Conservation (phyloP, 2,888 invertebrate genomes). For the Antheraea yamamai region DNA sequence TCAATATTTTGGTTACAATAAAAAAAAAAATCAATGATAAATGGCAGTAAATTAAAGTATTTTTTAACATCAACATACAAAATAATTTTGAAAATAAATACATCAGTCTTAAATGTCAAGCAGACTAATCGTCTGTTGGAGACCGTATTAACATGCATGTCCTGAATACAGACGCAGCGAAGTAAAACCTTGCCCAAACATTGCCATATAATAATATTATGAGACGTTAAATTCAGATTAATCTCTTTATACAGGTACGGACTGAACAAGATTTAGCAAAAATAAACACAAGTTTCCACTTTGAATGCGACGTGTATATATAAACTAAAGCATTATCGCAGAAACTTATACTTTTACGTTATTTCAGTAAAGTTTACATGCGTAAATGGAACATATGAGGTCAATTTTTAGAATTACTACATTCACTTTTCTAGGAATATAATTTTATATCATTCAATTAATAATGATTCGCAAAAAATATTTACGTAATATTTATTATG, state of each 20-base stretch:
- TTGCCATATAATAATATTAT: constrained; percentile 17
- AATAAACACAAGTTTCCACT: not conserved
- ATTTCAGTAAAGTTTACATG: not conserved
- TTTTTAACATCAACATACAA: not conserved
- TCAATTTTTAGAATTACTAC: not conserved
- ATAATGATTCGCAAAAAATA: too few species aligned
- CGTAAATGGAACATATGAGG: not conserved
- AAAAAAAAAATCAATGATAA: too few species aligned
- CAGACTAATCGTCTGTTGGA: not conserved
- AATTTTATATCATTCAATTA: too few species aligned
- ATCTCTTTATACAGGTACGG: constrained; percentile 10
- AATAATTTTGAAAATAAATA: not conserved
- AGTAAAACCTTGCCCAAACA: constrained; percentile 17
- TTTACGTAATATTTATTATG: too few species aligned
- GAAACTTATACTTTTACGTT: not conserved
- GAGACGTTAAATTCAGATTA: constrained; percentile 18
- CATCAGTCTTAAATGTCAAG: not conserved
- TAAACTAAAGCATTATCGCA: not conserved
- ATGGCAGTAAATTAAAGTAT: too few species aligned
- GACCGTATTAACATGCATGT: not conserved
- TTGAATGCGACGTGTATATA: not conserved
- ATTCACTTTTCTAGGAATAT: too few species aligned
- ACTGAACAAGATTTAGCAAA: not conserved
- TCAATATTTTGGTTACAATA: not conserved
- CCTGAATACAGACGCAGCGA: constrained; percentile 4